Conservation (phyloP, 2,113 vertebrate species). For the Hydropotes inermis region DNA sequence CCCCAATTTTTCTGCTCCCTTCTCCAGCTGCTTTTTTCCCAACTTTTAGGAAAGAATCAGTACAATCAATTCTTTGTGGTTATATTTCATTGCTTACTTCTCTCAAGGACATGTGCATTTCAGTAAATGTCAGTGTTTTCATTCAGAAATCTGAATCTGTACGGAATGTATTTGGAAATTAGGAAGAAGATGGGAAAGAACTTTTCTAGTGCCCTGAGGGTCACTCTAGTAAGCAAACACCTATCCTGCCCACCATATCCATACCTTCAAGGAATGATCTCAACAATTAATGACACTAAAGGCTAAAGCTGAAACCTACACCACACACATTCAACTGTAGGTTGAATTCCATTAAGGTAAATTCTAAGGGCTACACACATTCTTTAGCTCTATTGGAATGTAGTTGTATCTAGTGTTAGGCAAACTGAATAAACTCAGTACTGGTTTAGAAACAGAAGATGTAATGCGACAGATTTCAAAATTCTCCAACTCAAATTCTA, state of each 20-base stretch:
- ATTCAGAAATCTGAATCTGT: not conserved
- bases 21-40: not conserved
- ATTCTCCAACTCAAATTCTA: not conserved
- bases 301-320: not conserved
- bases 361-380: not conserved
- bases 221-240: not conserved
- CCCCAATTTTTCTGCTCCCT: not conserved
- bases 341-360: constrained; percentile 25
- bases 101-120: not conserved
- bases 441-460: constrained; percentile 20
- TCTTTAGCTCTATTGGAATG: not conserved
- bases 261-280: not conserved
- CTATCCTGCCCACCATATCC: not conserved
- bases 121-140: not conserved
- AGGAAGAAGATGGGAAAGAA: not conserved
- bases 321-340: not conserved
- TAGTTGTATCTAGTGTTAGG: not conserved
- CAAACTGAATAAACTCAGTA: not conserved
- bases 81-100: constrained; percentile 15
- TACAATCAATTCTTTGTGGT: not conserved
- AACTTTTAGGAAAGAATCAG: not conserved
- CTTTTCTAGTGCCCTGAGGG: not conserved
- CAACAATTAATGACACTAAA: not conserved
- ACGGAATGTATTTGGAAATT: constrained; percentile 3
- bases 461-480: not conserved